Evolutionary conservation across 53 echinoderm and acorn worm species (phyloP).

Genomic region (Henricia sp.): DNA sequence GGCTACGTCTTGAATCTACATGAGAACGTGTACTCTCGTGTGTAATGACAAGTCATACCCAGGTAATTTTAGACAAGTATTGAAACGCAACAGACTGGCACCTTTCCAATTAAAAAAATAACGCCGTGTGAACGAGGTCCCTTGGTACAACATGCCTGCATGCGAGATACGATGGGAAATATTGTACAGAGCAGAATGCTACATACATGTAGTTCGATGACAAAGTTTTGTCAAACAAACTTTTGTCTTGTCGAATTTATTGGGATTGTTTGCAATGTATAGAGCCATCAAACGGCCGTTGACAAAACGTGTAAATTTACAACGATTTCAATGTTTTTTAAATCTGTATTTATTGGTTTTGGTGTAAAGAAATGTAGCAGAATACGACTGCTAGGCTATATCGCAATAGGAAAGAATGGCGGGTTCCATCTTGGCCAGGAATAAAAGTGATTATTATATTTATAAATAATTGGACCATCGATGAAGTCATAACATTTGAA

Average conservation of each 20-base stretch:
- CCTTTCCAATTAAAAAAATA: too few species aligned
- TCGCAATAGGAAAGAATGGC: conserved; percentile 21
- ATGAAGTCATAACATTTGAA: not conserved
- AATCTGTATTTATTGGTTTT: not conserved
- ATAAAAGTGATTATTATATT: conserved; percentile 29
- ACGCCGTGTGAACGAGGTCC: too few species aligned
- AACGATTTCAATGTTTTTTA: not conserved
- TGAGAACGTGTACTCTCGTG: too few species aligned
- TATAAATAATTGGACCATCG: conserved; percentile 41
- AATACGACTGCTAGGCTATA: not conserved
- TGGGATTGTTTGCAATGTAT: not conserved
- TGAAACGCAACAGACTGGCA: too few species aligned
- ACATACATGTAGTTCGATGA: not conserved
- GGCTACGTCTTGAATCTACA: too few species aligned
- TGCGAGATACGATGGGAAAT: not conserved
- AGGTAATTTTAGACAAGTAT: too few species aligned
- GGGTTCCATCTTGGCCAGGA: conserved; percentile 44
- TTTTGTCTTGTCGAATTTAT: not conserved
- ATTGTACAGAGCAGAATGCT: not conserved
- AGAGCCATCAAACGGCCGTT: not conserved
- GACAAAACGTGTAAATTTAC: not conserved
- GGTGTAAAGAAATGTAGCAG: not conserved
- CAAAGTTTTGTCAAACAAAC: not conserved
- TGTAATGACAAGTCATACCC: too few species aligned
- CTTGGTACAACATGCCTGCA: too few species aligned